Evolutionary conservation across 2,888 invertebrate species (phyloP), one percentile per base, ranked within the genome.

Genomic region (Neuroscelio doddi): DNA sequence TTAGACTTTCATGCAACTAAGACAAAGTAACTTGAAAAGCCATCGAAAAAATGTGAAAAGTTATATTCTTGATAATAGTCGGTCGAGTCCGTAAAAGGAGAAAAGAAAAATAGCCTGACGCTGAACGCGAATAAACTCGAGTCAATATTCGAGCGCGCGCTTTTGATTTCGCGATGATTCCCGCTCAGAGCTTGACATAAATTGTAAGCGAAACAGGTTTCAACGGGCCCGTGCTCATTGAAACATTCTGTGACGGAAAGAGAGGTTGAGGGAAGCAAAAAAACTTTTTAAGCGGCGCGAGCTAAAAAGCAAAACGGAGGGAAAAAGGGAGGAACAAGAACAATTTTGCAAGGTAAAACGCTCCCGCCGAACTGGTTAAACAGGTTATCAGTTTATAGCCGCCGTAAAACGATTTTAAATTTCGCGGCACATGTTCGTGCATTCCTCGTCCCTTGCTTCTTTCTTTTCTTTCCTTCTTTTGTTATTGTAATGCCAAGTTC

Each of bases 331-430:
- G 64, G 64, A 67, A 66, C 41, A 55, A 65, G 66, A 72, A 72
- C 52, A 67, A 70, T 72, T 75, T 69, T 62, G 66, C 73, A 71
- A 73, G 66, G 71, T 69, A 75, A 73, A 75, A 70, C 69, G 73
- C 68, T 71, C 70, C 69, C 56, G 70, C 71, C 52, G 73, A 75
- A 81, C 82, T 80, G 80, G 82, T 81, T 80, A 78, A 81, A 81
- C 81, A 76, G 80, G 82, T 81, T 82, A 78, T 76, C 78, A 74
- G 74, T 82, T 82, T 81, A 82, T 79, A 74, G 77, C 79, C 71
- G 76, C 73, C 71, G 79, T 81, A 80, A 81, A 81, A 73, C 72
- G 75, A 82, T 80, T 82, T 82, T 82, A 81, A 81, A 81, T 80
- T 82, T 82, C 80, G 81, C 80, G 81, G 80, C 76, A 76, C 70